Evolutionary conservation across 2,113 vertebrate species (phyloP), one percentile per base, ranked within the genome.

Genomic region (Lamprotornis superbus): DNA sequence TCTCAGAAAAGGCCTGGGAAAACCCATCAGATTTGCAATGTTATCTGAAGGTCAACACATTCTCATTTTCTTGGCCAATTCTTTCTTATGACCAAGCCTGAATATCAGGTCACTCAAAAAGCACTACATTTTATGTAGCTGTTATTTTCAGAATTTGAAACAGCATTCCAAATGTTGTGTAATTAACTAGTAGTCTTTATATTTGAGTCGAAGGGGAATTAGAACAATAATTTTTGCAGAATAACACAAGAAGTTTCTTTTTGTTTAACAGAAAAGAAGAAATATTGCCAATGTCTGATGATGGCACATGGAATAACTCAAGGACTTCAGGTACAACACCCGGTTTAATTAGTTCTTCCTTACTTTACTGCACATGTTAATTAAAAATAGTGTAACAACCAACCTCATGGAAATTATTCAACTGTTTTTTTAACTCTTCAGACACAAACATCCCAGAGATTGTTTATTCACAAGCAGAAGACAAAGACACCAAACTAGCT

Each of bases 191-290:
- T 7, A 9, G 27, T 75, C 53, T 84, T 93, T 84, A 46, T 57
- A 68, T 30, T 57, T 73, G 57, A 71, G 19, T 75, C 33, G 89
- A 61, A 87, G 71, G 83, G 40, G 33, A 87, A 80, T 94, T 68
- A 52, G 21, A 91, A 80, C 50, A 82, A n/a, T 65, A 57, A 3
- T 89, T 95, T 95, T 73, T 95, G 52, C n/a, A 95, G 83, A 96
- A 75, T 96, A 97, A 97, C 37, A 42, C 30, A 74, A 76, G 75
- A 93, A 56, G 7, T 93, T 92, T 95, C 63, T 76, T 96, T 97
- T 92, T 93, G 80, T 97, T 98, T 97, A 92, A 96, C 94, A 98
- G 98, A 96, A 98, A 98, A 97, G 98, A 98, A 97, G 98, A 98
- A 95, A 95, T 96, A 95, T 78, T 94, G 75, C 21, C 61, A 89